Conservation (phyloP, 2,113 vertebrate species). For the Nycticryphes semicollaris region DNA sequence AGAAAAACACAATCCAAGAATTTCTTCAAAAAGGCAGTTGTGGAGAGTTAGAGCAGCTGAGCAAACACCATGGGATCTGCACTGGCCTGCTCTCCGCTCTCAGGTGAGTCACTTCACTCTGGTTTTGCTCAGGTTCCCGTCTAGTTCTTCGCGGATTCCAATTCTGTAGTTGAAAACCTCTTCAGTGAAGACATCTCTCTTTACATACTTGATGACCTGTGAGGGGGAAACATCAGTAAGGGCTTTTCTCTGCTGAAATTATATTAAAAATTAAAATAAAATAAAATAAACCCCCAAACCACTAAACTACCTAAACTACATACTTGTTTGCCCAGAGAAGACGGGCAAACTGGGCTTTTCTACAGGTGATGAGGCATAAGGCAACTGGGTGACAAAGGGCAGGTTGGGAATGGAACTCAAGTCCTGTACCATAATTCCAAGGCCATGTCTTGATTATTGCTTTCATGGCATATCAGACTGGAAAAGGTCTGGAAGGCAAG, state of each 20-base stretch:
- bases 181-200: not conserved
- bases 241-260: not conserved
- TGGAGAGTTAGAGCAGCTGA: not conserved
- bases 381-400: not conserved
- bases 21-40: not conserved
- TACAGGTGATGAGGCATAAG: not conserved
- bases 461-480: fast-evolving
- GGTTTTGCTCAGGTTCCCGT: not conserved
- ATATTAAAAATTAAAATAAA: not conserved
- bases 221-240: not conserved
- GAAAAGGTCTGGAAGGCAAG: no score
- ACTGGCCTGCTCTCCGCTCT: not conserved
- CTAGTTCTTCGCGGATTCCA: fast-evolving
- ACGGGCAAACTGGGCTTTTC: not conserved
- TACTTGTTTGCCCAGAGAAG: no score
- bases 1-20: not conserved
- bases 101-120: not conserved
- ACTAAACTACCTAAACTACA: not conserved
- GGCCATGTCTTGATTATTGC: not conserved
- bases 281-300: not conserved
- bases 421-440: fast-evolving
- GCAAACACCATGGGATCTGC: fast-evolving
- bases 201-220: not conserved
- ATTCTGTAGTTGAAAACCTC: not conserved
- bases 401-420: not conserved